A percentile compares a stretch with the other conserved stretches of the same genome.
Evolutionary conservation across 2,888 invertebrate species (phyloP).

Genomic region (Alcis repandata): DNA sequence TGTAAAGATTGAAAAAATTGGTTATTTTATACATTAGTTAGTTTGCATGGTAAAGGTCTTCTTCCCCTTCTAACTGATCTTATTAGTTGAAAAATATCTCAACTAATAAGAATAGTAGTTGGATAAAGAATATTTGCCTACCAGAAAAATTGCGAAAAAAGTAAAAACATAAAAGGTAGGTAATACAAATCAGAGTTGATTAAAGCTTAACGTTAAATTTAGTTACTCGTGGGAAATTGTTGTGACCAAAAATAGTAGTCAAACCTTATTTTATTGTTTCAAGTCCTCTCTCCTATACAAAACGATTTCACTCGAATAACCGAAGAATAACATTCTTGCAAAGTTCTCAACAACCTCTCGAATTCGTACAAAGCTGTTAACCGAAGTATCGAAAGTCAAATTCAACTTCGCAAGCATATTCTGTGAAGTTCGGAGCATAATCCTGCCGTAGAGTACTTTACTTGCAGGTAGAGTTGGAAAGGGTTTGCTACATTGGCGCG

Average conservation of each 20-base stretch:
- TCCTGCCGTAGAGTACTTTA: conserved; percentile 10
- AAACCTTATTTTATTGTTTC: neutral
- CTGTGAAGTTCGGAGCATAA: conserved; percentile 30
- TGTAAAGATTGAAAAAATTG: too few relatives aligned
- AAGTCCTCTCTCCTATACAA: neutral
- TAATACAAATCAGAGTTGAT: too few relatives aligned
- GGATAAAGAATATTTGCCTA: too few relatives aligned
- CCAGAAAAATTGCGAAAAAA: too few relatives aligned
- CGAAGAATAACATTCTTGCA: conserved; percentile 19
- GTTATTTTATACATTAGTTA: too few relatives aligned
- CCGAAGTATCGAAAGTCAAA: conserved; percentile 34
- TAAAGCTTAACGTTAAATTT: neutral
- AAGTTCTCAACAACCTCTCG: conserved; percentile 22
- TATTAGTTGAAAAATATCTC: too few relatives aligned
- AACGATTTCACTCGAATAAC: conserved; percentile 16
- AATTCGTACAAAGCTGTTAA: conserved; percentile 30
- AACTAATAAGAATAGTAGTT: too few relatives aligned
- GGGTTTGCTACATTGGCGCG: neutral
- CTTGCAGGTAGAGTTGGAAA: conserved; percentile 17
- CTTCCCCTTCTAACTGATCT: too few relatives aligned
- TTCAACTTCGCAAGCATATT: conserved; percentile 26
- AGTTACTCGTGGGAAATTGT: neutral
- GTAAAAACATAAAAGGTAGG: too few relatives aligned
- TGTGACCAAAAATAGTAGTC: neutral
- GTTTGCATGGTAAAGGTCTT: too few relatives aligned